Conservation (phyloP, 2,888 invertebrate species). For the Mythimna loreyi region DNA sequence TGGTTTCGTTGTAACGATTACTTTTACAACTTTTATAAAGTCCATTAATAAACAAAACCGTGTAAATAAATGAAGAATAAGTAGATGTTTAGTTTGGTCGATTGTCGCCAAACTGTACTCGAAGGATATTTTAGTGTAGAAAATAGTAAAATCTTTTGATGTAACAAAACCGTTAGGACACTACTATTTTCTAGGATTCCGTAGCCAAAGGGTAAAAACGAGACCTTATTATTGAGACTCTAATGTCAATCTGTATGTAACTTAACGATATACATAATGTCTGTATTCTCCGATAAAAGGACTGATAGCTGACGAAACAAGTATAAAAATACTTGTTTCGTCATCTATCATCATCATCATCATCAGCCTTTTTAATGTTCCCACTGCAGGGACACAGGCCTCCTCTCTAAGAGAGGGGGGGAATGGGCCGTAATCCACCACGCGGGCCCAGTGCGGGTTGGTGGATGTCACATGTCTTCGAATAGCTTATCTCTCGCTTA, state of each 20-base stretch:
- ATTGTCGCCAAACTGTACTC: not conserved
- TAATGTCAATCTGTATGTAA: not conserved
- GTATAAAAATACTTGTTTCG: no score
- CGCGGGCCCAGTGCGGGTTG: no score
- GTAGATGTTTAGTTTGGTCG: not conserved
- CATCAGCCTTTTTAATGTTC: no score
- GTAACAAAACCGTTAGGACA: not conserved
- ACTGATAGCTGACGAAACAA: no score
- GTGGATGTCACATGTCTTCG: no score
- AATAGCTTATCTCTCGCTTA: no score
- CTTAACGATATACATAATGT: not conserved
- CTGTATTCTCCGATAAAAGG: no score
- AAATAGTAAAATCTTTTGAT: not conserved
- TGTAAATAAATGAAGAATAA: not conserved
- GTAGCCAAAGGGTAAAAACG: not conserved
- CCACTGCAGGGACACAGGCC: no score
- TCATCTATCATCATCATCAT: no score
- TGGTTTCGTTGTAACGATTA: not conserved
- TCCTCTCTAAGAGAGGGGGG: no score
- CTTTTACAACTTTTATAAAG: slow-evolving; percentile 2
- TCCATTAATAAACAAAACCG: not conserved
- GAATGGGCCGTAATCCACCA: no score
- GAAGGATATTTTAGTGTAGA: not conserved
- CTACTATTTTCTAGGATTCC: not conserved
- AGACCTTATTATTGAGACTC: no score